phyloP scores from a whole-genome alignment of 2,888 invertebrate genomes.

The Drosophila birchii region DNA sequence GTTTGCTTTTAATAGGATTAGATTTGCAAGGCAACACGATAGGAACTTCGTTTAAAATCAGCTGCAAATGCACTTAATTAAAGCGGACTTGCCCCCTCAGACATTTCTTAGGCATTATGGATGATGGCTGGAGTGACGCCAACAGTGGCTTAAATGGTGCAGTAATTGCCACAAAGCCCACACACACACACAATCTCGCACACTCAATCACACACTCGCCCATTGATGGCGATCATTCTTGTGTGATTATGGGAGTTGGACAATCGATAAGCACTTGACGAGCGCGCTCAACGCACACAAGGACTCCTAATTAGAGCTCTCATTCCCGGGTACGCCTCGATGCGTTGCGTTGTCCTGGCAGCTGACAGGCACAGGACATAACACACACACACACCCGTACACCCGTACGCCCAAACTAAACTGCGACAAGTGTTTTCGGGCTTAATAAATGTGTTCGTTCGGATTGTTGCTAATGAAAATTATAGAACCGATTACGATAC shows the following conservation, averaged over 20 bases:
- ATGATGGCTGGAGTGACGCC: slow-evolving; percentile 1
- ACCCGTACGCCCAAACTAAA: slow-evolving; percentile 30
- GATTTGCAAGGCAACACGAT: slow-evolving; percentile 7
- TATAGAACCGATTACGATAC: slow-evolving; percentile 34
- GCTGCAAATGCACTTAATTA: slow-evolving; percentile 31
- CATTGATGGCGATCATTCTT: slow-evolving; percentile 57
- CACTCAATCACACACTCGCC: slow-evolving; percentile 2
- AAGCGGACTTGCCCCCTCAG: slow-evolving; percentile 1
- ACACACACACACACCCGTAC: neutral
- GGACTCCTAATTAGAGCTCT: slow-evolving; percentile 33
- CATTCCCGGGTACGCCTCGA: slow-evolving; percentile 1
- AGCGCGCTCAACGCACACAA: slow-evolving; percentile 27
- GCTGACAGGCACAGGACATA: slow-evolving; percentile 28
- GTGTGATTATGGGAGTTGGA: slow-evolving; percentile 60
- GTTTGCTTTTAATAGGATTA: slow-evolving; percentile 26
- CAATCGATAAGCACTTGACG: slow-evolving; percentile 61
- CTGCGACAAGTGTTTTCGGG: slow-evolving; percentile 68
- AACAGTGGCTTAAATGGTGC: slow-evolving; percentile 15
- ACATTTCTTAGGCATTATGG: slow-evolving; percentile 17
- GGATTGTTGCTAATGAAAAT: slow-evolving; percentile 47
- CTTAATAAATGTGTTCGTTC: slow-evolving; percentile 56
- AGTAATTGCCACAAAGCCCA: slow-evolving; percentile 50
- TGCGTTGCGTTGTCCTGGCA: slow-evolving; percentile 43
- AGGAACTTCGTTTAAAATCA: slow-evolving; percentile 8
- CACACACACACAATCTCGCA: slow-evolving; percentile 19